Evolutionary conservation across 2,888 invertebrate genomes (phyloP).

Genomic region (Leptodirus hochenwartii): DNA sequence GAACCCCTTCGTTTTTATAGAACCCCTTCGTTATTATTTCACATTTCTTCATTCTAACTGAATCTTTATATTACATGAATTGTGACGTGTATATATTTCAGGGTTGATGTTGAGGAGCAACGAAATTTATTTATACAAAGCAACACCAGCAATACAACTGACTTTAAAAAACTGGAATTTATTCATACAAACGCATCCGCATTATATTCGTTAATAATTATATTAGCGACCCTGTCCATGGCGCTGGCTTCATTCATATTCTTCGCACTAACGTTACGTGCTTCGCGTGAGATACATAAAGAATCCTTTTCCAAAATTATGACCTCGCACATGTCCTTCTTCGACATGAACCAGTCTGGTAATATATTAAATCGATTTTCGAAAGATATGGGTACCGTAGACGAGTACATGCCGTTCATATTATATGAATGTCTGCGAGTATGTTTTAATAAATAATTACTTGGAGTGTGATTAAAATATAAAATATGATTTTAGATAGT

Average conservation of each 20-base stretch:
- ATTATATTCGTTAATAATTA: slow-evolving; percentile 15
- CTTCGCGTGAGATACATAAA: slow-evolving; percentile 16
- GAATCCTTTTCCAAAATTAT: slow-evolving; percentile 13
- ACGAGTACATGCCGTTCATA: slow-evolving; percentile 14
- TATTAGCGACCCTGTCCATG: slow-evolving; percentile 12
- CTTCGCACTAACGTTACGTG: slow-evolving; percentile 15
- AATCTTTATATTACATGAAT: slow-evolving; percentile 1
- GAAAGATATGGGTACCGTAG: slow-evolving; percentile 15
- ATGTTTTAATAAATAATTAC: slow-evolving; percentile 7
- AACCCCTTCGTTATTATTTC: no score
- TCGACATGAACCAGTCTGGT: slow-evolving; percentile 14
- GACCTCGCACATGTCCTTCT: slow-evolving; percentile 15
- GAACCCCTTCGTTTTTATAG: no score
- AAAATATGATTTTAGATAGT: slow-evolving; percentile 34
- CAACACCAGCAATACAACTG: slow-evolving; percentile 1
- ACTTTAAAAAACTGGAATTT: no score
- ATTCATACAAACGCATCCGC: no score
- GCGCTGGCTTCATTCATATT: slow-evolving; percentile 16
- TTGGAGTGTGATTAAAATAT: slow-evolving; percentile 6
- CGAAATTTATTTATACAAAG: slow-evolving; percentile 4
- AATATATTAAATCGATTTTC: slow-evolving; percentile 17
- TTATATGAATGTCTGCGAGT: slow-evolving; percentile 13
- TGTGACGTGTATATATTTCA: slow-evolving; percentile 2
- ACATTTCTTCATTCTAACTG: no score
- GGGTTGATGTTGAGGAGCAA: slow-evolving; percentile 6